Conservation (phyloP, 2,113 vertebrate species). For the Falco punctatus region DNA sequence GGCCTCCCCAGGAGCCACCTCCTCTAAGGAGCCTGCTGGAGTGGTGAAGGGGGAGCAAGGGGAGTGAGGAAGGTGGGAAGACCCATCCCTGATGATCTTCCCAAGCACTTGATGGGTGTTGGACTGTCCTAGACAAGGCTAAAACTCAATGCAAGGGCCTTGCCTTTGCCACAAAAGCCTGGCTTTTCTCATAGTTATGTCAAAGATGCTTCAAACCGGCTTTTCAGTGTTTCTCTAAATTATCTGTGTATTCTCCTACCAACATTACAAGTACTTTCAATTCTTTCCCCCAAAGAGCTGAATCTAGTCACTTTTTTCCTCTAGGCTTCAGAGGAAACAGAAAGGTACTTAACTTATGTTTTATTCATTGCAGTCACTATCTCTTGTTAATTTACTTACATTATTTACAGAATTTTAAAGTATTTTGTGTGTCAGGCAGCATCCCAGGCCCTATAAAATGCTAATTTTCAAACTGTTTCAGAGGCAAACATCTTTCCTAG, state of each 20-base stretch:
- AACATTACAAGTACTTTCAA: neutral
- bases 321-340: slow-evolving; percentile 17
- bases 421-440: slow-evolving; percentile 62
- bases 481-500: slow-evolving; percentile 57
- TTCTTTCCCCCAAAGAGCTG: slow-evolving; percentile 4
- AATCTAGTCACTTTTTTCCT: slow-evolving; percentile 50
- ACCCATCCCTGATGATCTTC: neutral
- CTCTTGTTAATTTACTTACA: slow-evolving; percentile 73
- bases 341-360: slow-evolving; percentile 66
- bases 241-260: neutral
- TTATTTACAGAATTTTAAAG: slow-evolving; percentile 75
- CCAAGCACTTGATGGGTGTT: neutral
- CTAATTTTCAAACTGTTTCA: slow-evolving; percentile 61
- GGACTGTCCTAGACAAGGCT: neutral
- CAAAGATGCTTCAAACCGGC: neutral
- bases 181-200: neutral
- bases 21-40: neutral
- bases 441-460: slow-evolving; percentile 62
- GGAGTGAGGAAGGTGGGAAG: neutral
- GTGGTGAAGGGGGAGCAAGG: too few species aligned
- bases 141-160: neutral
- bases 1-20: neutral
- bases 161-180: neutral
- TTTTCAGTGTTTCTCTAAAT: neutral
- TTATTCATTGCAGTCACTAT: slow-evolving; percentile 66